Evolutionary conservation across 2,113 vertebrate species (phyloP).

Genomic region (Rallus limicola): DNA sequence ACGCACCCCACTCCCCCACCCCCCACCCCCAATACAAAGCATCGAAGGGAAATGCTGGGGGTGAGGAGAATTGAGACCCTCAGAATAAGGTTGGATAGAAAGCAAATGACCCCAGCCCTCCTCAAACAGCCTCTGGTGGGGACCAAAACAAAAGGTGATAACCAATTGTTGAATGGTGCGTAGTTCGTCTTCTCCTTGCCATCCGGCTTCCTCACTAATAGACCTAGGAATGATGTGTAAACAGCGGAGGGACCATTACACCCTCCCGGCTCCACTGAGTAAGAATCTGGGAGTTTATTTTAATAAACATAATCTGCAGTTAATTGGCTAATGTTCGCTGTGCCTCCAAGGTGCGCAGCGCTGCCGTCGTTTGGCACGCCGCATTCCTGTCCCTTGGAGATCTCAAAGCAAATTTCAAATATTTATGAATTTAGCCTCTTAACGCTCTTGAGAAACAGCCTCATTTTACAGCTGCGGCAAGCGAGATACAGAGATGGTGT

Average conservation of each 20-base stretch:
- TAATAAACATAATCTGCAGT: constrained; percentile 11
- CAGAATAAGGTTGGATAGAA: neutral
- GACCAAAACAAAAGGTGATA: neutral
- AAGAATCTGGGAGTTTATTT: neutral
- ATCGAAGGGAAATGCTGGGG: neutral
- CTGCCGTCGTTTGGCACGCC: neutral
- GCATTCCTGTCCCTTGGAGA: neutral
- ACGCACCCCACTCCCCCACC: too few relatives aligned
- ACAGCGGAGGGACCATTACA: neutral
- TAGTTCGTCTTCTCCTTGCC: accelerated
- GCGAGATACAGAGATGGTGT: neutral
- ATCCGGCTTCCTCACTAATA: neutral
- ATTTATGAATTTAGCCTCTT: constrained; percentile 38
- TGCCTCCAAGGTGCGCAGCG: neutral
- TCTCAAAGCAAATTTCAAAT: constrained; percentile 25
- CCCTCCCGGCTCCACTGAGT: neutral
- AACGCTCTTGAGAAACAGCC: neutral
- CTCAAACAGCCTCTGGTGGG: neutral
- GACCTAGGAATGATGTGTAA: neutral
- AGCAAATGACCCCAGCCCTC: neutral
- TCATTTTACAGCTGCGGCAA: neutral
- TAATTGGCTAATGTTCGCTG: neutral
- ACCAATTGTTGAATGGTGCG: neutral
- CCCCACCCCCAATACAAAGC: neutral
- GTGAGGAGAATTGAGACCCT: neutral